A percentile compares a stretch with the other conserved stretches of the same genome.
These are phyloP conservation scores for Elysia chlorotica DNA, from an alignment of 1,140 invertebrate genomes.

Conservation along the genomic window DNA sequence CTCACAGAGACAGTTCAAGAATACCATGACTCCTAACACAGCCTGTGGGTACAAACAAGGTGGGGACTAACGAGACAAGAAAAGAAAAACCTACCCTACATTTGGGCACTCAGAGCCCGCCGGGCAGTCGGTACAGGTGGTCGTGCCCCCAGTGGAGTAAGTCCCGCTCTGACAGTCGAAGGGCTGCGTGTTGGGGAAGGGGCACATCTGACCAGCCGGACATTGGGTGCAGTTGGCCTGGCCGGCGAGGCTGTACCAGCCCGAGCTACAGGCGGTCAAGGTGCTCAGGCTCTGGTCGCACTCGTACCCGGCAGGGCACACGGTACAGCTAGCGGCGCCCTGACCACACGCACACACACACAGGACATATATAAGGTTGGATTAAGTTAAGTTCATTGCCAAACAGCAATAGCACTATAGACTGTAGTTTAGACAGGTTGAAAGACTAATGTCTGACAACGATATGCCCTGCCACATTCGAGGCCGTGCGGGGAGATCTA, in stretches of 20 bases:
- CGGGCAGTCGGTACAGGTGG: conserved; percentile 46
- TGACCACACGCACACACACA: too few relatives aligned
- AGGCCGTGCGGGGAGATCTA: too few relatives aligned
- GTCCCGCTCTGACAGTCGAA: conserved; percentile 43
- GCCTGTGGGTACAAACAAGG: too few relatives aligned
- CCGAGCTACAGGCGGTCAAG: conserved; percentile 38
- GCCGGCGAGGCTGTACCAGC: conserved; percentile 48
- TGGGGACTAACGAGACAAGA: too few relatives aligned
- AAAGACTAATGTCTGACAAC: too few relatives aligned
- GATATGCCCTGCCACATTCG: too few relatives aligned
- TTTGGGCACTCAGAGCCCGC: conserved; percentile 47
- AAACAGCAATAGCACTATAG: too few relatives aligned
- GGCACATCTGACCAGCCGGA: conserved; percentile 50
- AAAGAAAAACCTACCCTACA: conserved; percentile 34
- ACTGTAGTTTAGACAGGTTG: too few relatives aligned
- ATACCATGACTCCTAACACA: too few relatives aligned
- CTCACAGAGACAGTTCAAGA: too few relatives aligned
- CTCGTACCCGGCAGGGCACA: conserved; percentile 49
- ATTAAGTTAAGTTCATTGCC: too few relatives aligned
- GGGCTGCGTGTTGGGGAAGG: conserved; percentile 39
- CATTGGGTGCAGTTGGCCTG: conserved; percentile 43
- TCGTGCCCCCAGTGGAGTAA: conserved; percentile 37
- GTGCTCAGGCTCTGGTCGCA: conserved; percentile 35
- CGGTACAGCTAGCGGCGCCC: conserved; percentile 38
- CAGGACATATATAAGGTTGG: too few relatives aligned